Evolutionary conservation across 2,113 vertebrate species (phyloP), one percentile per base, ranked within the genome.

Genomic region (Leptosomus discolor): DNA sequence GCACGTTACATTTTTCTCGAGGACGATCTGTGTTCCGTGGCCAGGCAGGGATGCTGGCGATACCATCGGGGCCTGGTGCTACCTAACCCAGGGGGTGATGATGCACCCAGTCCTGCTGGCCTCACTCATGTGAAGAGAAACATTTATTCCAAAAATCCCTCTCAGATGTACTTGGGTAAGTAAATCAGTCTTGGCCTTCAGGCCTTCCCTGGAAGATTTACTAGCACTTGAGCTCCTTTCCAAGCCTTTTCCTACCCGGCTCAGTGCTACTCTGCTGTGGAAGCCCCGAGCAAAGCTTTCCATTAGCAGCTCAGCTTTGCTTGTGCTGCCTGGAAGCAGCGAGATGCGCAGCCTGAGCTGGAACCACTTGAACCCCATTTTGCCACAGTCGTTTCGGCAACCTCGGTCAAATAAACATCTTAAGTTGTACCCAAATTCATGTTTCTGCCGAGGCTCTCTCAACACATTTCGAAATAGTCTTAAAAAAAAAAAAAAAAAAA

Each of bases 61-160:
- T 45, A 46, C 16, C 32, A 11, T 32, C 69, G 69, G 43, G 69
- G 30, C 39, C 61, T 53, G 53, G 20, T 81, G 36, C 61, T 80
- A 27, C 88, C 64, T 73, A 73, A 45, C 0, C 18, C 77, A 81
- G 19, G 17, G 63, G 20, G 32, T 63, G 27, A 51, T 67, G 74
- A 34, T 60, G 50, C 11, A 34, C 37, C 29, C 37, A 2, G 20
- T 81, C 45, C 63, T 58, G 57, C 37, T 0, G 0, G 39, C 12
- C 26, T 68, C 61, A 7, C 4, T 34, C 30, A 16, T 0, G 0
- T 2, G 0, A 90, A 58, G 39, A 80, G 37, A 56, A 78, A 6
- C 32, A 6, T 5, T 26, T 41, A 58, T 65, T 86, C 16, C 63
- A 71, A 70, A 53, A 87, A 85, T 39, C 30, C 41, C 18, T 70